Evolutionary conservation across 64 coral and sea anemone species (phyloP), one percentile per base, ranked within the genome.

Genomic region (Porites australiensis): DNA sequence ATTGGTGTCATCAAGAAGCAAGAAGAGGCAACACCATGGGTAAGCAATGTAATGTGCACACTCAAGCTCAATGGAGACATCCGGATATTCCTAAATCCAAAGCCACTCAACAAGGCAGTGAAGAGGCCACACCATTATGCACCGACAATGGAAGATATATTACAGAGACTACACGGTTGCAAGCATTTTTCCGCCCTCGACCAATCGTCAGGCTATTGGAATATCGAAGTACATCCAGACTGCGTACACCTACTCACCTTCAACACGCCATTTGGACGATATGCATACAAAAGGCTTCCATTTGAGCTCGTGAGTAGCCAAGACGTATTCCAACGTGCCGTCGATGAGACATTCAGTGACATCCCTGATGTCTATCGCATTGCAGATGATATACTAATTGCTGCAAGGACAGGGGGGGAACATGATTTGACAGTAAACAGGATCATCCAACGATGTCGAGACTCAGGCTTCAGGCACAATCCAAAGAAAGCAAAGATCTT

Each of bases 41-140:
- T 93, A 93, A 93, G 83, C 91, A 88, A 88, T 93, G 91, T 93
- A 93, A 82, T 93, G 91, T 93, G 91, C 83, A 93, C 91, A 93
- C 83, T 83, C 79, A 93, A 93, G 65, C 72, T 73, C 83, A 93
- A 93, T 93, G 91, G 91, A 87, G 83, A 88, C 87, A 88, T 93
- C 86, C 83, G 83, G 87, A 80, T 93, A 87, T 93, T 83, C 74
- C 75, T 93, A 71, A 88, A 93, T 88, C 83, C 91, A 87, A 93
- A 93, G 91, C 74, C 83, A 88, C 83, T 93, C 83, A 93, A 93
- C 91, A 72, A 93, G 87, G 91, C 91, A 87, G 83, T 93, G 83
- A 93, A 75, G 83, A 88, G 91, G 91, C 91, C 91, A 20, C 91
- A 93, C 79, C 91, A 93, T 83, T 93, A 78, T 80, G 83, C 91